phyloP scores from a whole-genome alignment of 2,797 vertebrate species.

The Syndactyla subalaris region DNA sequence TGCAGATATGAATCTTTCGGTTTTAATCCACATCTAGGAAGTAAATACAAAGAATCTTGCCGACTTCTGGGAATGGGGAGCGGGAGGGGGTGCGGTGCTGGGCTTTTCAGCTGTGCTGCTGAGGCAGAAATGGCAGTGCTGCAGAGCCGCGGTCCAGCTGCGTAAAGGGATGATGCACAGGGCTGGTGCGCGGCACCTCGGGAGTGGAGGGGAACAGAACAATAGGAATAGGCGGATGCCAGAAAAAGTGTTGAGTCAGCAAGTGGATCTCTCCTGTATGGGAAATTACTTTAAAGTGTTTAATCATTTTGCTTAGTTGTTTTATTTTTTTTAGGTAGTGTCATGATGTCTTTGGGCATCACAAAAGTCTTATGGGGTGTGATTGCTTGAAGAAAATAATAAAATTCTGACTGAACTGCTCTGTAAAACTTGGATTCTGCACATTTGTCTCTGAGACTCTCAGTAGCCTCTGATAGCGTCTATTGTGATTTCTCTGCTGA shows the following conservation, averaged over 20 bases:
- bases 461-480: not conserved
- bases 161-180: not conserved
- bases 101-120: not conserved
- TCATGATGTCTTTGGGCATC: not conserved
- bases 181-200: fast-evolving
- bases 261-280: not conserved
- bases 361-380: not conserved
- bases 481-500: not conserved
- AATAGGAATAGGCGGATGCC: conserved; percentile 10
- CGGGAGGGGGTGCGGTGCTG: not conserved
- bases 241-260: not conserved
- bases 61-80: not conserved
- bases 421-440: not conserved
- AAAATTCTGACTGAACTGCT: not conserved
- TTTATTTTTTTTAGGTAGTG: not conserved
- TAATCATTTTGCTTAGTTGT: not conserved
- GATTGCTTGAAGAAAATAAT: not conserved
- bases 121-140: not conserved
- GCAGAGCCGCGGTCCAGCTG: not conserved
- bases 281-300: not conserved
- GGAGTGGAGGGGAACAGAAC: not conserved
- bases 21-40: conserved; percentile 63
- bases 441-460: not conserved
- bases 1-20: conserved; percentile 33
- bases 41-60: conserved; percentile 36